Evolutionary conservation across 35 echinoderm and acorn worm genomes (phyloP).

Genomic region (Ophioderma brevispina): DNA sequence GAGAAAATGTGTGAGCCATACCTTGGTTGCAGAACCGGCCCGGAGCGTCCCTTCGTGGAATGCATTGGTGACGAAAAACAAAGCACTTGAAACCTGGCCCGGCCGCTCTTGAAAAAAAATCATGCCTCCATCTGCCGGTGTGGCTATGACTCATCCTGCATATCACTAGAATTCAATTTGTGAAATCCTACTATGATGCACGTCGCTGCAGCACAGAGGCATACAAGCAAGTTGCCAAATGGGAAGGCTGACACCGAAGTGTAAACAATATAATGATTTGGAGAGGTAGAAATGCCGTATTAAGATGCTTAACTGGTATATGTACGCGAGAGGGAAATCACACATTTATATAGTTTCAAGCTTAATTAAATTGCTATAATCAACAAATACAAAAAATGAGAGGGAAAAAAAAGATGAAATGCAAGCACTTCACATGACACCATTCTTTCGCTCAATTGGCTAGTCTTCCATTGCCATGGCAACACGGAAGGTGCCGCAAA

Average conservation of each 20-base stretch:
- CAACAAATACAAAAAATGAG: neutral
- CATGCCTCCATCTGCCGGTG: conserved; percentile 4
- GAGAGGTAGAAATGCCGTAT: too few relatives aligned
- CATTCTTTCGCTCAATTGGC: conserved; percentile 3
- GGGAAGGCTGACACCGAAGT: too few relatives aligned
- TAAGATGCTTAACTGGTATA: too few relatives aligned
- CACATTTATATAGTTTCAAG: too few relatives aligned
- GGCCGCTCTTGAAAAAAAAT: neutral
- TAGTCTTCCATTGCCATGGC: neutral
- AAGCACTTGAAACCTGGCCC: neutral
- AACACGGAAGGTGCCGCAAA: neutral
- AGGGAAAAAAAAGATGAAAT: neutral
- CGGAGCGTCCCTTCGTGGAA: neutral
- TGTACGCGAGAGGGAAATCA: too few relatives aligned
- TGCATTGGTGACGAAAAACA: neutral
- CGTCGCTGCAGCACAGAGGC: too few relatives aligned
- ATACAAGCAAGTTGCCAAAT: neutral
- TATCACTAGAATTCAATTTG: neutral
- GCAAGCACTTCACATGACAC: neutral
- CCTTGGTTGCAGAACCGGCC: conserved; percentile 6
- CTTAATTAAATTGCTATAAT: neutral
- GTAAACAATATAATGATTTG: too few relatives aligned
- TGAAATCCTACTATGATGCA: neutral
- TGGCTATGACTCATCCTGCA: neutral
- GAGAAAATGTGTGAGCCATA: conserved; percentile 5